Base-by-base conservation (phyloP, 1,140 invertebrate species). In the Rhopalosiphum padi region DNA sequence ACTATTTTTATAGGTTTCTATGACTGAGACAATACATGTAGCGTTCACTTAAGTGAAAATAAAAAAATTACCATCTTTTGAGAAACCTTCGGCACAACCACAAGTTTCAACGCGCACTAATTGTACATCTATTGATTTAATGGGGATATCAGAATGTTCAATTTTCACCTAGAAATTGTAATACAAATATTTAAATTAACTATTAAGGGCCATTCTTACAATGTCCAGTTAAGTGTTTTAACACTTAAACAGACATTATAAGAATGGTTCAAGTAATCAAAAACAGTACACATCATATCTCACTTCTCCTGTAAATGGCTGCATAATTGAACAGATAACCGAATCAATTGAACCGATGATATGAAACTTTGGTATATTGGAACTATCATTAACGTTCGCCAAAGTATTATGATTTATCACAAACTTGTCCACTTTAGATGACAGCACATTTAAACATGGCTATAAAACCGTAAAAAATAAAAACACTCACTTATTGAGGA, bases 61-160 rank as follows among this genome's bases (percentile, higher is more conserved):
- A 90, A 30, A 87, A 41, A 89, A 94, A 4, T 95, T 96, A 98
- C 98, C 97, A 96, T 99, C 98, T 96, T 97, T 97, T 9, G 98
- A 97, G 96, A 98, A 99, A 85, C 98, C 99, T 95, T 99, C 99
- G 1, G 98, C 97, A 96, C 98, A 99, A 77, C 98, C 99, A 95
- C 98, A 99, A 0, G 98, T 99, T 95, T 99, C 99, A 6, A 99
- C 98, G 88, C 99, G 96, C 1, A 99, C 98, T 86, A 99, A 96
- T 95, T 99, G 99, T 93, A 99, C 95, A 95, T 99, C 99, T 94
- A 99, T 97, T 2, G 98, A 99, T 95, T 98, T 98, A 90, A 99
- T 98, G 4, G 97, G 96, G 55, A 97, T 96, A 94, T 97, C 97
- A 95, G 97, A 98, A 92, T 96, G 95, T 95, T 98, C 97, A 35